Conservation (phyloP, 2,797 vertebrate genomes). For the Alfaro cultratus region DNA sequence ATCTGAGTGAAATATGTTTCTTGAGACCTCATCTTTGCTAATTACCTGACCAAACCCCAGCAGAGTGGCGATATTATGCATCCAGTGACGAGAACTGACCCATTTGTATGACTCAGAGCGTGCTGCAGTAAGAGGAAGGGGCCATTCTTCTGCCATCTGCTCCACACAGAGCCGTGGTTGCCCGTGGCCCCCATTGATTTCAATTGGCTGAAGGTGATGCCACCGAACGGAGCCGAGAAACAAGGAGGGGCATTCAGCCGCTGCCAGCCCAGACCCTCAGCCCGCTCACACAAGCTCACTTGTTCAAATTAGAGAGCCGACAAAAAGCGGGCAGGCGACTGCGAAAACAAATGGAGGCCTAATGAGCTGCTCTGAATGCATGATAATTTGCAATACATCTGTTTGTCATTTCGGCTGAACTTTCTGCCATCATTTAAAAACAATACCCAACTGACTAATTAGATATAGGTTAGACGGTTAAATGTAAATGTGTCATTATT, state of each 20-base stretch:
- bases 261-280: conserved; percentile 70
- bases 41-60: conserved; percentile 6
- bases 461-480: conserved; percentile 81
- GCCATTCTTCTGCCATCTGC: conserved; percentile 82
- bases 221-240: conserved; percentile 64
- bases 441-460: conserved; percentile 84
- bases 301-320: conserved; percentile 65
- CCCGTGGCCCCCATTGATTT: conserved; percentile 72
- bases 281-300: conserved; percentile 68
- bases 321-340: conserved; percentile 52
- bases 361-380: conserved; percentile 73
- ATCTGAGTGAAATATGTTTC: conserved; percentile 49
- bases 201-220: conserved; percentile 72
- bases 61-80: conserved; percentile 41
- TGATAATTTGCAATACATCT: conserved; percentile 81
- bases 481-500: conserved; percentile 87
- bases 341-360: conserved; percentile 68
- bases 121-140: conserved; percentile 62
- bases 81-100: conserved; percentile 48
- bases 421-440: conserved; percentile 67
- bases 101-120: conserved; percentile 72
- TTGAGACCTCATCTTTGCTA: conserved; percentile 25
- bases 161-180: conserved; percentile 72
- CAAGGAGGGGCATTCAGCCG: conserved; percentile 79
- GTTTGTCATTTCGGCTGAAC: conserved; percentile 83